These are phyloP conservation scores for Trogon surrucura DNA, from an alignment of 2,113 vertebrate species.

Conservation along the genomic window DNA sequence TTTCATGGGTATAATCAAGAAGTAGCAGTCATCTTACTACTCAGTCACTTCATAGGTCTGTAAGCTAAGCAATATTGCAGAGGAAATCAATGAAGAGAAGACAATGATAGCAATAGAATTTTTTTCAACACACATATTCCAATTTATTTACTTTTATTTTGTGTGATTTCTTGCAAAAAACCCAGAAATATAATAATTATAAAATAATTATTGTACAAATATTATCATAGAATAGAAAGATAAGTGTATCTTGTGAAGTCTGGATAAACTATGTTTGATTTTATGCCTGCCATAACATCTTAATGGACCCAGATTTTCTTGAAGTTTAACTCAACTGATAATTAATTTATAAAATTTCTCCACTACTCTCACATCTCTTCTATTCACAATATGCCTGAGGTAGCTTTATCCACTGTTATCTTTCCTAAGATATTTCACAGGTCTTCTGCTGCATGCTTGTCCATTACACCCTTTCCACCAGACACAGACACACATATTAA, in stretches of 20 bases:
- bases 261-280: neutral
- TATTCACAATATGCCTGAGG: neutral
- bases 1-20: neutral
- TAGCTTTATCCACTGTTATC: neutral
- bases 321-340: neutral
- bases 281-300: neutral
- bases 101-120: neutral
- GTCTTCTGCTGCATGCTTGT: neutral
- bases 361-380: neutral
- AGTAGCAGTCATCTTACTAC: neutral
- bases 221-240: neutral
- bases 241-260: neutral
- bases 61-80: neutral
- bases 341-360: neutral
- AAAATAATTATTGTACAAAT: too few relatives aligned
- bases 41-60: neutral
- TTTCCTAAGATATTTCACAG: neutral
- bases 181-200: too few relatives aligned
- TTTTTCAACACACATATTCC: neutral
- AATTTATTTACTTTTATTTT: neutral
- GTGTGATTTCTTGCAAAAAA: neutral
- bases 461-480: neutral
- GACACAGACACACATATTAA: neutral
- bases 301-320: neutral
- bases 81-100: neutral